Base-by-base conservation (phyloP, 2,888 invertebrate genomes). In the Trichopria drosophilae region DNA sequence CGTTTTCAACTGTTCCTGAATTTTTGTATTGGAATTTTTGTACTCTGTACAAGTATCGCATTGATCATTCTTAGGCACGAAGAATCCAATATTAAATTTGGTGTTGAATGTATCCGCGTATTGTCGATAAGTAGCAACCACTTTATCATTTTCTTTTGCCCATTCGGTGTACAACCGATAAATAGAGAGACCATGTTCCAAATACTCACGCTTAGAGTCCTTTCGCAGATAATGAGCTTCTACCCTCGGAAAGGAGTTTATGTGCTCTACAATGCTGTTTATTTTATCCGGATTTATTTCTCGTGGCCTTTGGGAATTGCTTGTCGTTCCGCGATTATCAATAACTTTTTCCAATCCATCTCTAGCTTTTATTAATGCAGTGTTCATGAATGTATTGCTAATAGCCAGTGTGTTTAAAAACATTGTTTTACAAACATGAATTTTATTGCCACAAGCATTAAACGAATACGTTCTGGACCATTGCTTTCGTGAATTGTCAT, bases 31-130 rank as follows among this genome's bases (percentile, higher is more conserved):
- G n/a, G n/a, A n/a, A n/a, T n/a, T n/a, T n/a, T n/a, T n/a, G n/a
- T n/a, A n/a, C n/a, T n/a, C n/a, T n/a, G n/a, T n/a, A n/a, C n/a
- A n/a, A n/a, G n/a, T n/a, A n/a, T n/a, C 48, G 15, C 53, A 49
- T 62, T 61, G 63, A 52, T 70, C 66, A 50, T 65, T 66, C 34
- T 51, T 54, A 1, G 51, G 51, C 7, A 18, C 41, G 15, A 48
- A 51, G 24, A 51, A 51, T 7, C 28, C 15, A n/a, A 55, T n/a
- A 36, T 51, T 55, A 22, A 43, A 43, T 34, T 43, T 19, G 18
- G 43, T 34, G 15, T 34, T 32, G 26, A 51, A 54, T 7, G 26
- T 23, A 19, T 50, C 45, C 7, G 28, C 15, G 13, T 52, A 51
- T 1, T 42, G 35, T 3, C 39, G 15, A 12, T 39, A 23, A 2